These are phyloP conservation scores for Oryzias dopingdopingensis DNA, from an alignment of 2,797 vertebrate genomes.

Conservation along the genomic window DNA sequence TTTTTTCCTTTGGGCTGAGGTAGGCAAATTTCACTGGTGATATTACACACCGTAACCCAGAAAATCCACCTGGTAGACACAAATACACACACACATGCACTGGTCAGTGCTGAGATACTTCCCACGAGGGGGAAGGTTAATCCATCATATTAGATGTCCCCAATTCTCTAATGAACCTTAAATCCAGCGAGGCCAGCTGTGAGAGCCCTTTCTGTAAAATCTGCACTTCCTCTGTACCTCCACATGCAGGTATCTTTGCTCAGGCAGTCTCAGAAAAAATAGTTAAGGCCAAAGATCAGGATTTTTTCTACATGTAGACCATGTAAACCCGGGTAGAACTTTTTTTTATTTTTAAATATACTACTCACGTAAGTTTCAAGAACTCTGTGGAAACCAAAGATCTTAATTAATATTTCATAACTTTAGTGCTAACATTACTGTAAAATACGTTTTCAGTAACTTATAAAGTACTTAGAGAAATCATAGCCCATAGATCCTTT, in stretches of 20 bases:
- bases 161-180: slow-evolving; percentile 15
- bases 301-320: not conserved
- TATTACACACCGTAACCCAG: slow-evolving; percentile 24
- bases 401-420: too few relatives aligned
- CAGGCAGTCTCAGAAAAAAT: not conserved
- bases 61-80: slow-evolving; percentile 14
- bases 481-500: too few relatives aligned
- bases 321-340: not conserved
- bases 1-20: slow-evolving; percentile 14
- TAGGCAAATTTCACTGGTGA: slow-evolving; percentile 11
- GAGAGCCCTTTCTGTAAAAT: not conserved
- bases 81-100: not conserved
- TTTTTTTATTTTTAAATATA: accelerated
- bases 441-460: too few relatives aligned
- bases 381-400: too few relatives aligned
- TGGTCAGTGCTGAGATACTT: not conserved
- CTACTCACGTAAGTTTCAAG: not conserved
- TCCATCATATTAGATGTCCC: slow-evolving; percentile 17
- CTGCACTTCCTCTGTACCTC: not conserved
- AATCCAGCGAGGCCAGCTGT: slow-evolving; percentile 12
- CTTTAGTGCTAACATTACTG: too few relatives aligned
- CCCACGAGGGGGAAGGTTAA: slow-evolving; percentile 8
- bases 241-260: not conserved
- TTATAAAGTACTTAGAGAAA: too few relatives aligned
- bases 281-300: not conserved